Base-by-base conservation (phyloP, 2,888 invertebrate species). In the Eristalis pertinax region DNA sequence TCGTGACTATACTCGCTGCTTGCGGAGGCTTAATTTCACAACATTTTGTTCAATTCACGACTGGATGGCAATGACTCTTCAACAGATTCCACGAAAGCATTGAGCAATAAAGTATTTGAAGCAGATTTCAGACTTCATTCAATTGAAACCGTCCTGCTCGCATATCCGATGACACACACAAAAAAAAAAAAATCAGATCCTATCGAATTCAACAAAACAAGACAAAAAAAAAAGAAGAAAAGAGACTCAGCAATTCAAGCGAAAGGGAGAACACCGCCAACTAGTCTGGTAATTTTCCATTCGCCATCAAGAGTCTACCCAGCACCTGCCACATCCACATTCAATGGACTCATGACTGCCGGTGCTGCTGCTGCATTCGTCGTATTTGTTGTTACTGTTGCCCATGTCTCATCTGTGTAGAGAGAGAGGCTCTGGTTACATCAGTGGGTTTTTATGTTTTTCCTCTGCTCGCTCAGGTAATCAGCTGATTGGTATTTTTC, bases 271-370 rank as follows among this genome's bases (percentile, higher is more conserved):
- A 50, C 35, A 50, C 43, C 43, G 62, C 35, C 67, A 73, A 62
- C 35, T 38, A 38, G 72, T 83, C 72, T 77, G 83, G 83, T 83
- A 83, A 63, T 83, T 83, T 83, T 83, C 83, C 83, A 83, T 63
- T 83, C 78, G 64, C 29, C 29, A 5, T 67, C 15, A 41, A 38
- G 41, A 35, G 13, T 4, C n/a, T 1, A 5, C 22, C 60, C 60
- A n/a, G 10, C 24, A n/a, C 10, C 60, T 35, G 35, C 15, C 43
- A n/a, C 43, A n/a, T n/a, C 43, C 43, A n/a, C 43, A 50, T n/a
- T n/a, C n/a, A 19, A 15, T 11, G n/a, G n/a, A n/a, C n/a, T 2
- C 24, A 24, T 8, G 24, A 24, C 10, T 2, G 24, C 26, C 26
- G 4, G 4, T 29, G 29, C 29, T 13, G 24, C 5, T 26, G 60